Percentiles rank a stretch among this genome's conserved stretches.
Evolutionary conservation across 1,140 invertebrate species (phyloP).

Genomic region (Adelges cooleyi): DNA sequence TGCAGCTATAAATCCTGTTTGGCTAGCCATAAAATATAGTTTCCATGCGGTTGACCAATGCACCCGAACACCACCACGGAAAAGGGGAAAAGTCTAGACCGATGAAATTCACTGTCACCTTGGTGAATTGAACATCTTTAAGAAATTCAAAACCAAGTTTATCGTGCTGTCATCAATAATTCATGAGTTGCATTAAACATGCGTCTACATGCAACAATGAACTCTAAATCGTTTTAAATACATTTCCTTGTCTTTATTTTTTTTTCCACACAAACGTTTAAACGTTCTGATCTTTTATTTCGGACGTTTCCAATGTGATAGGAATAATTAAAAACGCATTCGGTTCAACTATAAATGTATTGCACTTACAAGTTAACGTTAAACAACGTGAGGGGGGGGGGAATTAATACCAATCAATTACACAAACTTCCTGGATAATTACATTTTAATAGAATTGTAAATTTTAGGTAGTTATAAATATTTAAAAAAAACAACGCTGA

Average conservation of each 20-base stretch:
- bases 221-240: not conserved
- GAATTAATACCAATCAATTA: no score
- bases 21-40: constrained; percentile 1
- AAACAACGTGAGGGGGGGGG: no score
- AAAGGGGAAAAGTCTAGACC: not conserved
- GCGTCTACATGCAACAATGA: not conserved
- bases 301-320: no score
- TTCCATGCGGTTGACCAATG: constrained; percentile 14
- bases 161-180: constrained; percentile 1
- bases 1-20: not conserved
- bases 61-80: not conserved
- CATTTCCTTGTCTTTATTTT: not conserved
- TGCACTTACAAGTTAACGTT: no score
- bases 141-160: not conserved
- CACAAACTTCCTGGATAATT: no score
- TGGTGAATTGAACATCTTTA: not conserved
- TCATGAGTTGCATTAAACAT: not conserved
- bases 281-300: no score
- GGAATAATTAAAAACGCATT: no score
- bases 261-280: not conserved
- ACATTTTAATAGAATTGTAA: no score
- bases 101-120: not conserved
- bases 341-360: no score
- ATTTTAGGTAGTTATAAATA: no score
- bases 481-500: no score